phyloP scores from a whole-genome alignment of 2,113 vertebrate species.

The Heterocephalus glaber region DNA sequence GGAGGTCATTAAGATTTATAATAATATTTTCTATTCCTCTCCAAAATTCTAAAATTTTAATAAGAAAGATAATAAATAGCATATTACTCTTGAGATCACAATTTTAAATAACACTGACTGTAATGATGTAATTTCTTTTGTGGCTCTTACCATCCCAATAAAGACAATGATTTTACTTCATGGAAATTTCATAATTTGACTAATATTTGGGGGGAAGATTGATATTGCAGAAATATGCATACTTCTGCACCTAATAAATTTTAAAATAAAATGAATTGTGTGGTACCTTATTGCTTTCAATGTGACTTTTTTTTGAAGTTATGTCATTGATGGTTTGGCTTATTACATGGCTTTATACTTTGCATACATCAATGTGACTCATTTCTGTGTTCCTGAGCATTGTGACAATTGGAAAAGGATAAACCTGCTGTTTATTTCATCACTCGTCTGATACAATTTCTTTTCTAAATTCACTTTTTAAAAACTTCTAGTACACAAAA shows the following conservation, averaged over 20 bases:
- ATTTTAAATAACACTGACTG: conserved; percentile 20
- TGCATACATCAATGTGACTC: background rate
- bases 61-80: background rate
- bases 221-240: conserved; percentile 51
- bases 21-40: background rate
- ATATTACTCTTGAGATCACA: background rate
- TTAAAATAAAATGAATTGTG: conserved; percentile 28
- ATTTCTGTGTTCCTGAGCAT: conserved; percentile 11
- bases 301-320: background rate
- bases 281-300: conserved; percentile 14
- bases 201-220: conserved; percentile 36
- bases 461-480: background rate
- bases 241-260: conserved; percentile 65
- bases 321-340: background rate
- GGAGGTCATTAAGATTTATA: background rate
- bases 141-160: background rate
- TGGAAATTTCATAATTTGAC: conserved; percentile 3
- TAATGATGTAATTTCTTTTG: background rate
- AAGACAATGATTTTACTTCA: conserved; percentile 15
- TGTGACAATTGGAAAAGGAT: background rate
- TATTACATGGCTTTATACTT: background rate
- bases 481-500: background rate
- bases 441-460: background rate
- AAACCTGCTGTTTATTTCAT: background rate
- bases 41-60: conserved; percentile 6